These are phyloP conservation scores for Numenius phaeopus DNA, from an alignment of 2,797 vertebrate genomes.

Conservation along the genomic window DNA sequence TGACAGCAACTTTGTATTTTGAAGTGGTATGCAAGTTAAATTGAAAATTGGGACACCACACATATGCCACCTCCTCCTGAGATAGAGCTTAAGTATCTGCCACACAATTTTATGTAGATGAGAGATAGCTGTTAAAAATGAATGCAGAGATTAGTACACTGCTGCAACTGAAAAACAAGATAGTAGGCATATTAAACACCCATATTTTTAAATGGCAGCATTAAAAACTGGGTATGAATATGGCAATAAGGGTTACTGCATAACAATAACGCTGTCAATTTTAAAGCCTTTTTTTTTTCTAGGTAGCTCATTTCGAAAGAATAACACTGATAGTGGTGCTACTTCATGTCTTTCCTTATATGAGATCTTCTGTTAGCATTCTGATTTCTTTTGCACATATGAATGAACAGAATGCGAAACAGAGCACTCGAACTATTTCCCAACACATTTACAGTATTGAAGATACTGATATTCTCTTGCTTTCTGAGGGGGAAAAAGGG, in stretches of 20 bases:
- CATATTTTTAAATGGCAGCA: neutral
- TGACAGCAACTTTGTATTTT: neutral
- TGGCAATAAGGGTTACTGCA: neutral
- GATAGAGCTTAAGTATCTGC: neutral
- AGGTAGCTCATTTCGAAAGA: neutral
- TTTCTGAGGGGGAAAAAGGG: neutral
- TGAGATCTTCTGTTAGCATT: neutral
- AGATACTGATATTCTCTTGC: neutral
- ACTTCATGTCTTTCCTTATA: neutral
- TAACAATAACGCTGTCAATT: neutral
- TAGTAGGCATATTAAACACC: neutral
- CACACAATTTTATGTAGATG: neutral
- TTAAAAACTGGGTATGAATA: neutral
- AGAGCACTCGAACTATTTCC: neutral
- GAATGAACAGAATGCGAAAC: neutral
- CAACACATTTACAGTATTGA: neutral
- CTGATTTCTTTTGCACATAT: neutral
- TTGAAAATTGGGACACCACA: constrained; percentile 5
- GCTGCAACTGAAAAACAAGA: neutral
- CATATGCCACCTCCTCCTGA: neutral
- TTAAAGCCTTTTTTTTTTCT: neutral
- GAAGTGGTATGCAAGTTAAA: neutral
- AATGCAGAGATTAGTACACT: neutral
- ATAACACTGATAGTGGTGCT: neutral
- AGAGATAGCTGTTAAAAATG: neutral